Conservation (phyloP, 30 jellyfish, hydroid and myxozoan genomes). For the Aurelia sp. region DNA sequence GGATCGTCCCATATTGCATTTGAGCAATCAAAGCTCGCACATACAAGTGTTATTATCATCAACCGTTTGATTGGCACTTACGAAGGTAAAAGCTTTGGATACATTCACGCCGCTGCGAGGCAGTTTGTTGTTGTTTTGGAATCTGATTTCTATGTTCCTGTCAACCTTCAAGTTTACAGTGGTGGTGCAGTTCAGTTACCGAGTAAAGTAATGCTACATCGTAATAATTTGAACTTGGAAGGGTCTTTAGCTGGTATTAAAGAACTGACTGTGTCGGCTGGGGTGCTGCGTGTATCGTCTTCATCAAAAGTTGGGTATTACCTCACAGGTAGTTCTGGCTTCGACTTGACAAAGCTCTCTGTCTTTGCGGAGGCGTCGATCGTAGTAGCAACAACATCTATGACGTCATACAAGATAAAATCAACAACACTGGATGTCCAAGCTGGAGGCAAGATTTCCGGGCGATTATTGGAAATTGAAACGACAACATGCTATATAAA, state of each 20-base stretch:
- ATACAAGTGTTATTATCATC: slow-evolving; percentile 23
- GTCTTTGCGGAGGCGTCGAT: slow-evolving; percentile 44
- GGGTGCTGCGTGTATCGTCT: slow-evolving; percentile 23
- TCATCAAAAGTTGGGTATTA: slow-evolving; percentile 32
- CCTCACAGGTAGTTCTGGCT: slow-evolving; percentile 12
- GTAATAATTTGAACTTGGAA: slow-evolving; percentile 45
- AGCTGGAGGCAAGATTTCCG: slow-evolving; percentile 60
- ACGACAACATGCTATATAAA: slow-evolving; percentile 10
- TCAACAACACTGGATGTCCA: slow-evolving; percentile 22
- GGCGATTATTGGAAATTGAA: slow-evolving; percentile 32
- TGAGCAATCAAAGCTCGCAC: slow-evolving; percentile 19
- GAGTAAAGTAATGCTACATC: slow-evolving; percentile 55
- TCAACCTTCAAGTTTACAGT: slow-evolving; percentile 55
- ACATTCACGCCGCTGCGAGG: slow-evolving; percentile 49
- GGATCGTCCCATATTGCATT: slow-evolving; percentile 71
- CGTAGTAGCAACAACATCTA: neutral
- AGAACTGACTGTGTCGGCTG: slow-evolving; percentile 49
- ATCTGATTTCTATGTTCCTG: slow-evolving; percentile 62
- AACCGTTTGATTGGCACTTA: slow-evolving; percentile 23
- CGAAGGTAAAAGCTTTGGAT: slow-evolving; percentile 54
- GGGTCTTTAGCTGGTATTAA: slow-evolving; percentile 60
- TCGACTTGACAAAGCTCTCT: slow-evolving; percentile 24
- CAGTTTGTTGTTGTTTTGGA: slow-evolving; percentile 36
- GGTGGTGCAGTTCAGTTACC: slow-evolving; percentile 67
- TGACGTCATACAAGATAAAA: slow-evolving; percentile 31